Conservation (phyloP, 2,113 vertebrate genomes). For the Saguinus imperator region DNA sequence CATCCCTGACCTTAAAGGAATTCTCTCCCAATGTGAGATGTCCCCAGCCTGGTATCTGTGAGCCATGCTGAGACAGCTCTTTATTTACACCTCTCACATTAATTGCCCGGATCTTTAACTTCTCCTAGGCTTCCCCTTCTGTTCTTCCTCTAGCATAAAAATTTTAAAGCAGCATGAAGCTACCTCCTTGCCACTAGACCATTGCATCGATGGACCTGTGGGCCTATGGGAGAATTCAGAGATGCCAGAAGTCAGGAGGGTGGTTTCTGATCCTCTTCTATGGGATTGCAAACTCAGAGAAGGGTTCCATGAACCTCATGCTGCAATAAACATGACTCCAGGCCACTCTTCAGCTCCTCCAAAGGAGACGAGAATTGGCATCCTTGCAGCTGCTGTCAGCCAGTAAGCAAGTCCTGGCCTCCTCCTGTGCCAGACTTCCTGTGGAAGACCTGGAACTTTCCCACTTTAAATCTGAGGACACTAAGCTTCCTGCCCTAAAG, state of each 20-base stretch:
- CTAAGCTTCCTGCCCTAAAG: background rate
- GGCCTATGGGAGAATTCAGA: background rate
- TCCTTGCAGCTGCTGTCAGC: constrained; percentile 92
- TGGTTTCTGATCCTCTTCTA: background rate
- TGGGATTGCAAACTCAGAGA: constrained; percentile 86
- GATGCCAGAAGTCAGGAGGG: background rate
- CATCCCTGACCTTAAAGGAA: background rate
- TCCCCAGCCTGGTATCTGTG: background rate
- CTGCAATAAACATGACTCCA: constrained; percentile 86
- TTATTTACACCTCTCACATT: background rate
- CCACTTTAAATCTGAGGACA: background rate
- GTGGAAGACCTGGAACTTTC: background rate
- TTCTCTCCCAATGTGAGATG: background rate
- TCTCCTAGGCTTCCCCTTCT: background rate
- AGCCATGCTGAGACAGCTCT: background rate
- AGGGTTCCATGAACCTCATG: constrained; percentile 88
- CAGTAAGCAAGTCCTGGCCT: constrained; percentile 82
- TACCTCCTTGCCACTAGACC: background rate
- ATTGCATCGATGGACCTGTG: background rate
- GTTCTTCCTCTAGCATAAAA: background rate
- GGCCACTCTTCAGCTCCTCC: constrained; percentile 94
- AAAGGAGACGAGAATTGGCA: constrained; percentile 92
- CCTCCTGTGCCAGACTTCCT: background rate
- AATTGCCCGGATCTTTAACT: background rate
- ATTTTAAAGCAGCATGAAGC: background rate